Evolutionary conservation across 2,113 vertebrate species (phyloP), one percentile per base, ranked within the genome.

Genomic region (Euleptes europaea): DNA sequence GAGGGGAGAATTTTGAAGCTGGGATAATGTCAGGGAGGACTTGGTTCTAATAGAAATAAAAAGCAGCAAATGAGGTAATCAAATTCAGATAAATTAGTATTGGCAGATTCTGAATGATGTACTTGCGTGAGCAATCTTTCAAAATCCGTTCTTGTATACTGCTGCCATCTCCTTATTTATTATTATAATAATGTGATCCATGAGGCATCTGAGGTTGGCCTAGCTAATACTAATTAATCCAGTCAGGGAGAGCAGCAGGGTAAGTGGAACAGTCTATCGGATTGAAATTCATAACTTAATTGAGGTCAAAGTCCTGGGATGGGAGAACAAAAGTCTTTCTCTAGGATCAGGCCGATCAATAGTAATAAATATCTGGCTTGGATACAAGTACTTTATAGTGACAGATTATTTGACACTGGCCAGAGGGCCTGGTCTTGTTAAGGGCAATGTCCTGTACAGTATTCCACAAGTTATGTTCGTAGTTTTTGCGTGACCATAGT

Each of bases 251-350:
- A 97, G 95, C 97, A 94, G 97, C 95, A 96, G 97, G 97, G 97
- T 97, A 97, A 97, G 97, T 97, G 96, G 96, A 97, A 95, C 97
- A 98, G 98, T 99, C 98, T 98, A 99, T 99, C 96, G 98, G 98
- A 99, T 99, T 98, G 98, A 99, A 99, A 99, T 99, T 99, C 98
- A 99, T 99, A 99, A 99, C 98, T 99, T 99, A 99, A 99, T 99
- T 99, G 98, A 99, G 98, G 98, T 98, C 98, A 99, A 96, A 99
- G 97, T 97, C 97, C 97, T 91, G 92, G 97, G 97, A 96, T 96
- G 95, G 95, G 96, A 97, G 98, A 98, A 98, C 98, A 98, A 98
- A 98, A 98, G 98, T 98, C 97, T 98, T 97, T 97, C 94, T 90
- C 97, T 97, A 94, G 97, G 97, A 98, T 97, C 97, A 98, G 96